Evolutionary conservation across 2,113 vertebrate genomes (phyloP).

Genomic region (Gorsachius goisagi): DNA sequence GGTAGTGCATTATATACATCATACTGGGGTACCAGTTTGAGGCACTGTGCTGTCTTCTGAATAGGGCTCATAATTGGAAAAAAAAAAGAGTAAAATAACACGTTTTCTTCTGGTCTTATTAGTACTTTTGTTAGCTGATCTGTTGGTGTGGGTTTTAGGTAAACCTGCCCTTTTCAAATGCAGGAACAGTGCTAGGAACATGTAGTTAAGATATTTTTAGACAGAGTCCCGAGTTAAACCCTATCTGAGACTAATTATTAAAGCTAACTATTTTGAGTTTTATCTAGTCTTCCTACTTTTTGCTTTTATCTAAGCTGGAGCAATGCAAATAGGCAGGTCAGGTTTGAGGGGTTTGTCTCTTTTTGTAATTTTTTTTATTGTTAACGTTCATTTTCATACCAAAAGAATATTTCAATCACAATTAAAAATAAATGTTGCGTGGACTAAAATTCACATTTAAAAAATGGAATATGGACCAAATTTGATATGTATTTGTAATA

Average conservation of each 20-base stretch:
- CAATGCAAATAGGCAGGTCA: not conserved
- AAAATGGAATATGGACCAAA: not conserved
- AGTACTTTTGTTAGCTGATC: not conserved
- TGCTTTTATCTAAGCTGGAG: not conserved
- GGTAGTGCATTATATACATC: not conserved
- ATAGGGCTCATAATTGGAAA: not conserved
- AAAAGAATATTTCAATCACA: not conserved
- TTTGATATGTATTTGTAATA: not conserved
- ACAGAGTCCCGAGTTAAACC: not conserved
- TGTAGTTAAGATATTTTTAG: not conserved
- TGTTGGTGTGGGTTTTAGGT: not conserved
- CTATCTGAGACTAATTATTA: not conserved
- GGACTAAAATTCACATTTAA: not conserved
- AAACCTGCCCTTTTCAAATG: not conserved
- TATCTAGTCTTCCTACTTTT: not conserved
- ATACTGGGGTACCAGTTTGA: not conserved
- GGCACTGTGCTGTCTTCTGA: not conserved
- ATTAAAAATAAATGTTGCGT: accelerated
- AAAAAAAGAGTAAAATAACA: not conserved
- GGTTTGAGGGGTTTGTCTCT: not conserved
- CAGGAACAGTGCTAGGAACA: not conserved
- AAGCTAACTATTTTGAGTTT: not conserved
- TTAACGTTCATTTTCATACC: not conserved
- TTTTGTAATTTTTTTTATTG: not conserved
- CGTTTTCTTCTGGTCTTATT: not conserved